phyloP scores from a whole-genome alignment of 2,888 invertebrate genomes.

The Cheiracanthium punctorium region DNA sequence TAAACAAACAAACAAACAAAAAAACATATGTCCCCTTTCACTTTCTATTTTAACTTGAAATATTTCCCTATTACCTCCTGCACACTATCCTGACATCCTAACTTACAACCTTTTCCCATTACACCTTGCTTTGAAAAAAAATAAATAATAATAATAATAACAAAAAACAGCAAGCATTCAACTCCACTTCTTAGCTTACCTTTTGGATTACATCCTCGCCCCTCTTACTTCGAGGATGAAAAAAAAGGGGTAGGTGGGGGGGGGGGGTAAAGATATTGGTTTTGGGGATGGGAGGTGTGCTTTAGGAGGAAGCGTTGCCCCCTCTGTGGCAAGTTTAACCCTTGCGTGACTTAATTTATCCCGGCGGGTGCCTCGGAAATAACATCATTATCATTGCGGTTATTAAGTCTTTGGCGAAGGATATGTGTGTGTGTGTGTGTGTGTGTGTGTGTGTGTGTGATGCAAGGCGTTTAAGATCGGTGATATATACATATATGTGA shows the following conservation, averaged over 20 bases:
- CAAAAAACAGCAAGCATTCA: not conserved
- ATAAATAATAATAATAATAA: not conserved
- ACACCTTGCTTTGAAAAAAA: too few relatives aligned
- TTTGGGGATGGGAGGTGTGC: not conserved
- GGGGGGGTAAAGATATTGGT: too few relatives aligned
- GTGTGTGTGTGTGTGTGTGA: too few relatives aligned
- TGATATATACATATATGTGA: not conserved
- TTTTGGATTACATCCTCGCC: not conserved
- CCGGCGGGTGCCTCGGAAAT: slow-evolving; percentile 16
- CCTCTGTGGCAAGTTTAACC: not conserved
- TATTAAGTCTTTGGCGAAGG: slow-evolving; percentile 56
- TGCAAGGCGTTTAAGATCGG: slow-evolving; percentile 10
- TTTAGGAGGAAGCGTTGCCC: not conserved
- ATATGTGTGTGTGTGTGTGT: too few relatives aligned
- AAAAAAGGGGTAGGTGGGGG: too few relatives aligned
- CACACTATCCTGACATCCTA: not conserved
- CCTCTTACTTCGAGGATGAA: too few relatives aligned
- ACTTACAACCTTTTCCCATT: not conserved
- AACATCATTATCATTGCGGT: slow-evolving; percentile 54
- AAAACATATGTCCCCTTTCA: not conserved
- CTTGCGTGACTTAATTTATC: slow-evolving; percentile 61
- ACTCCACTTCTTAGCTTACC: not conserved
- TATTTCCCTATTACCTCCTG: not conserved
- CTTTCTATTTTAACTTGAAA: not conserved
- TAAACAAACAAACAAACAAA: too few relatives aligned